Percentiles rank a stretch among this genome's conserved stretches.
Evolutionary conservation across 1,140 invertebrate genomes (phyloP).

Genomic region (Ericerus pela): DNA sequence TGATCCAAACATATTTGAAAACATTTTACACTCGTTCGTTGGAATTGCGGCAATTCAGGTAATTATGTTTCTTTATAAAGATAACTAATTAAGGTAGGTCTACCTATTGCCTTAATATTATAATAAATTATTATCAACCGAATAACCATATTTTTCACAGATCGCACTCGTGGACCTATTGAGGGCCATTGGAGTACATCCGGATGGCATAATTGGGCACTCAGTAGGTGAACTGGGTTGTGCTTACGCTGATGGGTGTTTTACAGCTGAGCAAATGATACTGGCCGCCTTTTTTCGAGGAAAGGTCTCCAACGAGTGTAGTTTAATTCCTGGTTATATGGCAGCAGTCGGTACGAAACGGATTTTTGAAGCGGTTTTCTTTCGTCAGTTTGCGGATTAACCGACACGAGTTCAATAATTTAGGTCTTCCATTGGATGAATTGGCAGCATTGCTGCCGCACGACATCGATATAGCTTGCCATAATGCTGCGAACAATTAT

Average conservation of each 20-base stretch:
- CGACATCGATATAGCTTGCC: slow-evolving; percentile 65
- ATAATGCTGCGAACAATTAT: slow-evolving; percentile 44
- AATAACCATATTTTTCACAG: slow-evolving; percentile 37
- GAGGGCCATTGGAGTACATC: slow-evolving; percentile 35
- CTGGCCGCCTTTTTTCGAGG: slow-evolving; percentile 47
- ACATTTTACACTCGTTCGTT: slow-evolving; percentile 49
- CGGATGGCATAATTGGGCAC: slow-evolving; percentile 52
- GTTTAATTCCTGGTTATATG: slow-evolving; percentile 30
- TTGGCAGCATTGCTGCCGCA: slow-evolving; percentile 38
- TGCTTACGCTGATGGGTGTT: slow-evolving; percentile 50
- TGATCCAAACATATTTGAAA: slow-evolving; percentile 40
- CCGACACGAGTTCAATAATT: too few species aligned
- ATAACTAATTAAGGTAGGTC: too few species aligned
- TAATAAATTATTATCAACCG: too few species aligned
- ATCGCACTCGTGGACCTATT: slow-evolving; percentile 60
- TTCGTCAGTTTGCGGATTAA: too few species aligned
- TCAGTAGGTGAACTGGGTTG: slow-evolving; percentile 51
- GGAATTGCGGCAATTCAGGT: slow-evolving; percentile 67
- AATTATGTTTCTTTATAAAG: slow-evolving; percentile 13
- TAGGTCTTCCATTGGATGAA: too few species aligned
- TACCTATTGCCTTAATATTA: too few species aligned
- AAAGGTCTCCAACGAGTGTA: slow-evolving; percentile 37
- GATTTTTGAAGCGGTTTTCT: too few species aligned
- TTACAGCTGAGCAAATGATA: slow-evolving; percentile 47
- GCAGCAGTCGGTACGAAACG: slow-evolving; percentile 13